These are phyloP conservation scores for Ophraella communa DNA, from an alignment of 2,888 invertebrate species.

Conservation along the genomic window DNA sequence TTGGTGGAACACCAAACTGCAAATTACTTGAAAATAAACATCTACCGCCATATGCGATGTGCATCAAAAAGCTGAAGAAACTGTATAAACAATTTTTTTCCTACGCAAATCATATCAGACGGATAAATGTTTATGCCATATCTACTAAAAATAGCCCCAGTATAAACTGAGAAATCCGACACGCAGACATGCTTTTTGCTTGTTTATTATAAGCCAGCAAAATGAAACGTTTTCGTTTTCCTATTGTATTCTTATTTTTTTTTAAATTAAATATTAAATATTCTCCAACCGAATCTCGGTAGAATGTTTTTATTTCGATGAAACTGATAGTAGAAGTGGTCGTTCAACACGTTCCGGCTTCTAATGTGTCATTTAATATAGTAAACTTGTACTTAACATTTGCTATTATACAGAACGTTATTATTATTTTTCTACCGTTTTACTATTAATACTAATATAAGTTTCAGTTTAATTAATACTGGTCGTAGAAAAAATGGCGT, in stretches of 20 bases:
- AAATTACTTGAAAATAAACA: background rate
- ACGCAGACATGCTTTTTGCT: conserved; percentile 7
- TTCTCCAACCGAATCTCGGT: too few relatives aligned
- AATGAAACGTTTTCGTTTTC: too few relatives aligned
- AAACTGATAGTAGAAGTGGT: conserved; percentile 14
- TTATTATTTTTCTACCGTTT: too few relatives aligned
- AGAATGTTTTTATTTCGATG: conserved; percentile 12
- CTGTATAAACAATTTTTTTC: background rate
- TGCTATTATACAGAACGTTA: too few relatives aligned
- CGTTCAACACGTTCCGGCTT: conserved; percentile 6
- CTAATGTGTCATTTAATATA: conserved; percentile 5
- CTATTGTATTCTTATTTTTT: too few relatives aligned
- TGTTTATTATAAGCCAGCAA: conserved; percentile 12
- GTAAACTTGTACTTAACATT: too few relatives aligned
- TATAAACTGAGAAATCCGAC: conserved; percentile 18
- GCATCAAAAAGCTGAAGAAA: background rate
- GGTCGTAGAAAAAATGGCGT: too few relatives aligned
- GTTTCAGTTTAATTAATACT: too few relatives aligned
- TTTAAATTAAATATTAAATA: too few relatives aligned
- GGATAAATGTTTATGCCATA: conserved; percentile 22
- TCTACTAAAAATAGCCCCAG: conserved; percentile 13
- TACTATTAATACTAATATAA: too few relatives aligned
- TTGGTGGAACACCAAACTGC: too few relatives aligned
- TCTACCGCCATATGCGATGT: too few relatives aligned
- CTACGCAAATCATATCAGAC: background rate